Evolutionary conservation across 2,797 vertebrate species (phyloP).

Genomic region (Poecilia velifera): DNA sequence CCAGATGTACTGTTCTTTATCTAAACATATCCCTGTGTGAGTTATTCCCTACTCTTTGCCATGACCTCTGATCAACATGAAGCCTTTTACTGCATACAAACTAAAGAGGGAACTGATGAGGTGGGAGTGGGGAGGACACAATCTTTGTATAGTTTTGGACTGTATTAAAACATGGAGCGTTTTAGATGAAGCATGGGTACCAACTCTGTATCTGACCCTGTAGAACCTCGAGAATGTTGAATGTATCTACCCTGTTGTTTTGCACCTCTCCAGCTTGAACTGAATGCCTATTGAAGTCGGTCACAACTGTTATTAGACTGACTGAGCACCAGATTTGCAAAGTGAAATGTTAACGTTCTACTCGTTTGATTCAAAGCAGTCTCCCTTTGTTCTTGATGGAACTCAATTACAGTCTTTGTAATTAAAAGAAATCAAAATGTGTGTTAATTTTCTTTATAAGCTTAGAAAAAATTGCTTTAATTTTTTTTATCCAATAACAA

Average conservation of each 20-base stretch:
- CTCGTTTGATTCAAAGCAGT: slow-evolving; percentile 58
- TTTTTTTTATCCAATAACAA: too few species aligned
- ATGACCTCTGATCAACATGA: slow-evolving; percentile 61
- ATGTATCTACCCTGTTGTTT: slow-evolving; percentile 70
- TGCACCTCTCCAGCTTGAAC: slow-evolving; percentile 61
- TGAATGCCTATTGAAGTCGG: slow-evolving; percentile 63
- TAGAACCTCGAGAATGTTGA: slow-evolving; percentile 68
- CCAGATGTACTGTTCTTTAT: slow-evolving; percentile 61
- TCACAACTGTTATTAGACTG: slow-evolving; percentile 58
- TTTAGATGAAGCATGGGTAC: slow-evolving; percentile 64
- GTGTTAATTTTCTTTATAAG: neutral
- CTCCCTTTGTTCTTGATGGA: slow-evolving; percentile 71
- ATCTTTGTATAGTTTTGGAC: slow-evolving; percentile 33
- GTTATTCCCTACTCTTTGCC: slow-evolving; percentile 30
- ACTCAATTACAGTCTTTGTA: slow-evolving; percentile 76
- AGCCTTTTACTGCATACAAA: slow-evolving; percentile 72
- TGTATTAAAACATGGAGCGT: slow-evolving; percentile 39
- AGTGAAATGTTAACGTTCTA: slow-evolving; percentile 63
- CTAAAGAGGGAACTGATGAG: slow-evolving; percentile 40
- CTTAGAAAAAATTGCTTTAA: too few species aligned
- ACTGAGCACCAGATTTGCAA: slow-evolving; percentile 55
- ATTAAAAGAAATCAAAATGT: slow-evolving; percentile 63
- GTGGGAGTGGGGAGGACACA: slow-evolving; percentile 3
- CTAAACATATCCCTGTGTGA: slow-evolving; percentile 54
- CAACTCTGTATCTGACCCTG: slow-evolving; percentile 53